Base-by-base conservation (phyloP, 2,113 vertebrate species). In the Psilopogon haemacephalus region DNA sequence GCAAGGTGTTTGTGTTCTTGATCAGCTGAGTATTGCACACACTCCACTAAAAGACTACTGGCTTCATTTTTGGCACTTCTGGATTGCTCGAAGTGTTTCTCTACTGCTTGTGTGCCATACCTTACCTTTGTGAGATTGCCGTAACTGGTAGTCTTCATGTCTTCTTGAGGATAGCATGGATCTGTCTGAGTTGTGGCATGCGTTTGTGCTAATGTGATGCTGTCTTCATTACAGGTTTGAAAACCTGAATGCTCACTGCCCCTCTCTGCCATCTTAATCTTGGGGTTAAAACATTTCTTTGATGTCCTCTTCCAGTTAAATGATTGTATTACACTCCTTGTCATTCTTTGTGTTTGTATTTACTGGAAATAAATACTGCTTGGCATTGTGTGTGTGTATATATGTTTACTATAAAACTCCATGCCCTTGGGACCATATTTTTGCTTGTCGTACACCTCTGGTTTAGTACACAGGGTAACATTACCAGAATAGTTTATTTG, bases 121-220 rank as follows among this genome's bases (percentile, higher is more conserved):
- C 6, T 7, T 15, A 5, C 21, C 44, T 83, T 48, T 28, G 14
- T 55, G n/a, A 38, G 55, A 42, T 32, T 5, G 2, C 38, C 50
- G 35, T 15, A 35, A 46, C 15, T 19, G 2, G 4, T 4, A 44
- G 24, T 50, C 18, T 63, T 69, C 0, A 0, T 40, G 4, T 82
- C 64, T 40, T 75, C n/a, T 54, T 3, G 4, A n/a, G 85, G 37
- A 12, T 50, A 11, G 7, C 13, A 1, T 2, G 24, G 0, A 2
- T 38, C 33, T n/a, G 2, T 30, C 27, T 60, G 30, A 30, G 18
- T 44, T 21, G 54, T 48, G 55, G 5, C 0, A 1, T 24, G 40
- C 24, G 20, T 4, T 18, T 33, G 12, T 65, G 48, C 35, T 67
- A 15, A 52, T 0, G 8, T 5, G 40, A 7, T 67, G 68, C 11